These are phyloP conservation scores for Rhodeus uyekii DNA, from an alignment of 2,797 vertebrate species.

Conservation along the genomic window DNA sequence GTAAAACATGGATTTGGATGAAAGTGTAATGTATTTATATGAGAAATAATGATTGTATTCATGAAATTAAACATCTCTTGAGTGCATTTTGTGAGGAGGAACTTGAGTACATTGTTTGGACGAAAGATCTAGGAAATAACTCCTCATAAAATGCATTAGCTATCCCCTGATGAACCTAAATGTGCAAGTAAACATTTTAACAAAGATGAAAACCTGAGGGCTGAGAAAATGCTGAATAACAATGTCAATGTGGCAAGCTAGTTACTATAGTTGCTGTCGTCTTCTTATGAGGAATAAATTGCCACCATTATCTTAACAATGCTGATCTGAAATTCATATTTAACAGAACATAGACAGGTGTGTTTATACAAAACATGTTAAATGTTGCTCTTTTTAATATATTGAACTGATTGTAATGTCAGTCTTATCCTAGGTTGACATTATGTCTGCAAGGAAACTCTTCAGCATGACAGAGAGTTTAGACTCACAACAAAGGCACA, in stretches of 20 bases:
- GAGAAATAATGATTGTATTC: background rate
- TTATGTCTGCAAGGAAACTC: background rate
- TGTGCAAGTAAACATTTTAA: constrained; percentile 3
- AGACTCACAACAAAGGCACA: background rate
- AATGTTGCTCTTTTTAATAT: background rate
- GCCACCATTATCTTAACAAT: background rate
- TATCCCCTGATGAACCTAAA: background rate
- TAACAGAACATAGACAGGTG: too few relatives aligned
- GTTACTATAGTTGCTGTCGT: background rate
- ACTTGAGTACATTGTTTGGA: background rate
- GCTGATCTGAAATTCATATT: background rate
- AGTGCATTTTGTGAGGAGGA: background rate
- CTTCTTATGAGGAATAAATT: background rate
- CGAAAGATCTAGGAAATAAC: background rate
- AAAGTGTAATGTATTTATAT: constrained; percentile 1
- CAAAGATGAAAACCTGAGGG: background rate
- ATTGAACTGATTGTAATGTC: background rate
- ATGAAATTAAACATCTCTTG: background rate
- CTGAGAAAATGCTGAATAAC: background rate
- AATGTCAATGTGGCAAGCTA: background rate
- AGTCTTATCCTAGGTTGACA: background rate
- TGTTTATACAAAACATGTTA: background rate
- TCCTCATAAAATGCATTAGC: background rate
- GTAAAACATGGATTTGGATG: background rate
- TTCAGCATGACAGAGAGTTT: background rate